Conservation (phyloP, 2,113 vertebrate genomes). For the Poicephalus meyeri region DNA sequence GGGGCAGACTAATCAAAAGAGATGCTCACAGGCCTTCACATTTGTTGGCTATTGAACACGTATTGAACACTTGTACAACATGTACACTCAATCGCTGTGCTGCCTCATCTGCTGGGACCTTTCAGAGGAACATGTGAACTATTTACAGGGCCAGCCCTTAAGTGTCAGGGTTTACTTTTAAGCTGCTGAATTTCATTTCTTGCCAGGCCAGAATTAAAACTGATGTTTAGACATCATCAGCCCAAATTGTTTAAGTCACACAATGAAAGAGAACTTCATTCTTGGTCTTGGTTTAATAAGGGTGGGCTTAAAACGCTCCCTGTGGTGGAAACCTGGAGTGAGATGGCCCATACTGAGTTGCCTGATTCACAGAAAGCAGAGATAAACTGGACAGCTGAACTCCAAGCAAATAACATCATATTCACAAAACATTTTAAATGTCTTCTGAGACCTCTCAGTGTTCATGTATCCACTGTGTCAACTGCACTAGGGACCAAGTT, state of each 20-base stretch:
- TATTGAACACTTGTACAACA: not conserved
- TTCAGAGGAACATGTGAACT: not conserved
- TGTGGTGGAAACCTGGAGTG: not conserved
- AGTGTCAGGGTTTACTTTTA: not conserved
- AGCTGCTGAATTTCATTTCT: not conserved
- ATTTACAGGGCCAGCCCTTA: not conserved
- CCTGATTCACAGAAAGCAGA: not conserved
- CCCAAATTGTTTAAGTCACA: not conserved
- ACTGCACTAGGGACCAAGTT: not conserved
- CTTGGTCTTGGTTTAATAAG: not conserved
- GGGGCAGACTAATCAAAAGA: slow-evolving; percentile 56
- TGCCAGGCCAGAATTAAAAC: not conserved
- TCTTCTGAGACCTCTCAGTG: not conserved
- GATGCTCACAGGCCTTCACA: slow-evolving; percentile 75
- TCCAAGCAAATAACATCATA: not conserved
- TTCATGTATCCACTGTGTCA: not conserved
- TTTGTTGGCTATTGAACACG: not conserved
- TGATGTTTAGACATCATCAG: not conserved
- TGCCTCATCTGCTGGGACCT: not conserved
- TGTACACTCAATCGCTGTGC: not conserved
- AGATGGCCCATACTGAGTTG: not conserved
- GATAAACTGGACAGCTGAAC: not conserved
- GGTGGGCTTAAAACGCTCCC: not conserved
- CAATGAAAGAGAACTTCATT: not conserved
- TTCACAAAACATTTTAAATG: not conserved